Evolutionary conservation across 1,140 invertebrate genomes (phyloP).

Genomic region (Mya arenaria): DNA sequence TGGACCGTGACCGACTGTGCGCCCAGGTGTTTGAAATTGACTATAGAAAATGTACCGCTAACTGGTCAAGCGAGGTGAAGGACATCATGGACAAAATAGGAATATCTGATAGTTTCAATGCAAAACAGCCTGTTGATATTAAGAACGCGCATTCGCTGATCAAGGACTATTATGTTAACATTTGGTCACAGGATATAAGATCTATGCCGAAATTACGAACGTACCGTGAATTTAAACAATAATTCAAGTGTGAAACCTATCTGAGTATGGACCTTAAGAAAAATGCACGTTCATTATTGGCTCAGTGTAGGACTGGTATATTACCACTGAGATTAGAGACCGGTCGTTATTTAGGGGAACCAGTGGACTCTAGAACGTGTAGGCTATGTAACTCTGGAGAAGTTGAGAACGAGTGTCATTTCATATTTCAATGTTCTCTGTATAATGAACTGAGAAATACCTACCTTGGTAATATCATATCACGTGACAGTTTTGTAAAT

Average conservation of each 20-base stretch:
- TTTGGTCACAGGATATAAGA: not conserved
- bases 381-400: too few species aligned
- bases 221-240: not conserved
- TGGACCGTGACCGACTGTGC: slow-evolving; percentile 8
- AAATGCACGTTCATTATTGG: slow-evolving; percentile 5
- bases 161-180: not conserved
- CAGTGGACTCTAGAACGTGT: not conserved
- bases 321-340: not conserved
- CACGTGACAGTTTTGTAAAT: too few species aligned
- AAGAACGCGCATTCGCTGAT: not conserved
- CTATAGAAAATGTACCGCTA: slow-evolving; percentile 9
- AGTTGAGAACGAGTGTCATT: too few species aligned
- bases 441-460: too few species aligned
- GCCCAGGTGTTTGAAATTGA: slow-evolving; percentile 23
- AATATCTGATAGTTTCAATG: not conserved
- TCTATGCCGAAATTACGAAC: not conserved
- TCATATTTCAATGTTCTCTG: too few species aligned
- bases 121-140: not conserved
- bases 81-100: not conserved
- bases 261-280: not conserved
- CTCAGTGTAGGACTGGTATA: too few species aligned
- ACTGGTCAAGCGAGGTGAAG: slow-evolving; percentile 42
- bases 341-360: not conserved
- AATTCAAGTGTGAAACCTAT: not conserved
- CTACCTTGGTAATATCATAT: too few species aligned